These are phyloP conservation scores for Sebastes taczanowskii DNA, from an alignment of 2,797 vertebrate species.

Conservation along the genomic window DNA sequence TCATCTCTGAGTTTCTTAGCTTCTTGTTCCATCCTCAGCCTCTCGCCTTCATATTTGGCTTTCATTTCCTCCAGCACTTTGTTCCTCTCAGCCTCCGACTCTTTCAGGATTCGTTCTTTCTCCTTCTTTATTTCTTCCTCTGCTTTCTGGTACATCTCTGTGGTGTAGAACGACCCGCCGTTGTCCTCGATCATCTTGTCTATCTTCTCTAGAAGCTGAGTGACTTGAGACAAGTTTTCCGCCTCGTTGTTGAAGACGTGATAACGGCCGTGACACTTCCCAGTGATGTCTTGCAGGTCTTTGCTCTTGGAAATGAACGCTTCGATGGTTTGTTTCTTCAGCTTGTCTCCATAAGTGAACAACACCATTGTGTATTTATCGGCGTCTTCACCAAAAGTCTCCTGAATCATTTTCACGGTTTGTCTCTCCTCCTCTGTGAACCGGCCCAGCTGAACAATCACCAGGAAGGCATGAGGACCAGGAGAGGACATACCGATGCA, in stretches of 20 bases:
- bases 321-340: neutral
- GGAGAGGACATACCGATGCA: neutral
- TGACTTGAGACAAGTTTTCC: neutral
- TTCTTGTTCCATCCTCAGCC: accelerated
- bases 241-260: slow-evolving; percentile 10
- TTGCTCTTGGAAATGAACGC: neutral
- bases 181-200: neutral
- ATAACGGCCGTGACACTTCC: neutral
- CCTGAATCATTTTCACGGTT: neutral
- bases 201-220: neutral
- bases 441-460: neutral
- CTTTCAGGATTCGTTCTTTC: neutral
- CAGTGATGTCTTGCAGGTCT: neutral
- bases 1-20: accelerated
- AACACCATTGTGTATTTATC: neutral
- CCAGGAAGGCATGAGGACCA: slow-evolving; percentile 13
- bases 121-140: neutral
- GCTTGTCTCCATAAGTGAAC: slow-evolving; percentile 12
- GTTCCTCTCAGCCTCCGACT: neutral
- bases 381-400: neutral
- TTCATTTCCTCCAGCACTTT: neutral
- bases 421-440: slow-evolving; percentile 12
- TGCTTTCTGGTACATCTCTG: neutral
- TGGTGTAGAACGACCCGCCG: neutral
- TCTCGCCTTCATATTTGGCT: neutral